Percentiles rank a stretch among this genome's conserved stretches.
Conservation (phyloP, 2,113 vertebrate genomes). For the human (Homo sapiens) region DNA sequence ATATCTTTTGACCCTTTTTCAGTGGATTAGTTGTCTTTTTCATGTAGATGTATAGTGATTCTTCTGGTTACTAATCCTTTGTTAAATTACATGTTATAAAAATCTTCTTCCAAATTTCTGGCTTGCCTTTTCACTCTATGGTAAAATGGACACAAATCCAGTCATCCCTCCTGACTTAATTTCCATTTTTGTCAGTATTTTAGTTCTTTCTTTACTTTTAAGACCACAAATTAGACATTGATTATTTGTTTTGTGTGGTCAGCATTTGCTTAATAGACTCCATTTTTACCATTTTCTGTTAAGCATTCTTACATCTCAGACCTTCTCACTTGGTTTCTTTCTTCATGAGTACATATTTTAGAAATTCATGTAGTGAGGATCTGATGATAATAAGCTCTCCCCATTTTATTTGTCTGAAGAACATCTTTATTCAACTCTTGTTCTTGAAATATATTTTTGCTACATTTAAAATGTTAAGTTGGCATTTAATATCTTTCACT, state of each 20-base stretch:
- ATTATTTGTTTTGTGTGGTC: neutral
- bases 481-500: neutral
- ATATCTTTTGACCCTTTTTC: neutral
- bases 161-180: neutral
- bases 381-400: neutral
- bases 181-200: slow-evolving; percentile 10
- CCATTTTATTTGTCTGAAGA: slow-evolving; percentile 13
- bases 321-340: slow-evolving; percentile 9
- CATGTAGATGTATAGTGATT: neutral
- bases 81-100: slow-evolving; percentile 4
- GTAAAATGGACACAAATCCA: neutral
- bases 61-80: neutral
- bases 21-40: neutral
- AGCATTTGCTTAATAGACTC: neutral
- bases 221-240: neutral
- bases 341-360: neutral
- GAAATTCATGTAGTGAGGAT: neutral
- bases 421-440: slow-evolving; percentile 21
- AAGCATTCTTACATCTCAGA: neutral
- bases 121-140: neutral
- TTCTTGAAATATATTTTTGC: slow-evolving; percentile 23
- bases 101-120: neutral
- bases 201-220: slow-evolving; percentile 34
- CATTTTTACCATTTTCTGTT: neutral
- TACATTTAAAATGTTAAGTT: neutral